Percentiles rank a stretch among this genome's conserved stretches.
Conservation (phyloP, 2,797 vertebrate genomes). For the Phoebastria nigripes region DNA sequence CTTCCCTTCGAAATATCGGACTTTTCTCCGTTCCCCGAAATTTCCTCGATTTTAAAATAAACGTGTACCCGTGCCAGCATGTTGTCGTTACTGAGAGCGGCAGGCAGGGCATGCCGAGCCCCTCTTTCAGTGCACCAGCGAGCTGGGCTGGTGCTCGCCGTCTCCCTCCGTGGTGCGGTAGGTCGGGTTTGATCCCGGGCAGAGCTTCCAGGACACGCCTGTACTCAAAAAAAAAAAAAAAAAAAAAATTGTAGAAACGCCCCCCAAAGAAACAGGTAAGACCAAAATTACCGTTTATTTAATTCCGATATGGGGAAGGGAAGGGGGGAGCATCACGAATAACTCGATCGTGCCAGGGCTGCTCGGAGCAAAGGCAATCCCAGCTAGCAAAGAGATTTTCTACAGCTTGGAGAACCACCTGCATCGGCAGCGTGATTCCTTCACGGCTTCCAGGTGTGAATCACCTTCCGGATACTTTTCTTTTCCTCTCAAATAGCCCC, state of each 20-base stretch:
- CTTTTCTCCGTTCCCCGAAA: not conserved
- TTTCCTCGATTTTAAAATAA: not conserved
- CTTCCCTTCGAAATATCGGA: not conserved
- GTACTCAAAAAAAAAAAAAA: no score
- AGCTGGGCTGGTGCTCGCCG: not conserved
- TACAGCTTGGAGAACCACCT: not conserved
- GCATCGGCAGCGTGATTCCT: not conserved
- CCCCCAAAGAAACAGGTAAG: not conserved
- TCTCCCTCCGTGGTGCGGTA: accelerated
- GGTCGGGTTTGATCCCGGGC: not conserved
- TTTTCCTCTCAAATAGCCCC: not conserved
- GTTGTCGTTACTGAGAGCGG: not conserved
- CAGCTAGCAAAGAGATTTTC: not conserved
- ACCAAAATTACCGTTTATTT: accelerated
- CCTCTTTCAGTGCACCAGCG: not conserved
- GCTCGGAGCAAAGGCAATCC: not conserved
- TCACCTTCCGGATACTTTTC: not conserved
- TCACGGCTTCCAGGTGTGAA: not conserved
- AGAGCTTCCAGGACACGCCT: not conserved
- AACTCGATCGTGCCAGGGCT: not conserved
- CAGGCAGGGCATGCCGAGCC: not conserved
- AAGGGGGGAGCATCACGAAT: not conserved
- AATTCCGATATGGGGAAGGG: accelerated
- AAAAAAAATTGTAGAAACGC: not conserved
- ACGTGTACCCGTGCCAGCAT: not conserved